phyloP scores from a whole-genome alignment of 2,797 vertebrate species.

The Coccyzus lansbergi region DNA sequence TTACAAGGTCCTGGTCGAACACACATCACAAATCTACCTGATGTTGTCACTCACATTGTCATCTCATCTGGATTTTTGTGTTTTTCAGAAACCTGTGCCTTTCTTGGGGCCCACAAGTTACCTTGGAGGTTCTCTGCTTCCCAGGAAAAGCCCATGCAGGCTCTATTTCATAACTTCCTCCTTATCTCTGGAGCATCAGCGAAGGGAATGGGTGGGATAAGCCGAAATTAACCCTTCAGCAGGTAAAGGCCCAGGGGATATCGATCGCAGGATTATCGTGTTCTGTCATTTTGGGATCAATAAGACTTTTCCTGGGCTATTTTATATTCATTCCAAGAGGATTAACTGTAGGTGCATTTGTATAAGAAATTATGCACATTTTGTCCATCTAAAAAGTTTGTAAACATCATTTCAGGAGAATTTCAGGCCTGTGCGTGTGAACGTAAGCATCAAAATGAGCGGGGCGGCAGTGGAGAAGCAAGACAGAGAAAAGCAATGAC shows the following conservation, averaged over 20 bases:
- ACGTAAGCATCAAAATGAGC: rapidly evolving
- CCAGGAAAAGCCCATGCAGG: not conserved
- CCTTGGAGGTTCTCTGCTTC: not conserved
- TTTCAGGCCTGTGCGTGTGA: rapidly evolving
- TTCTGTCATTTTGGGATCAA: not conserved
- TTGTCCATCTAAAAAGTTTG: not conserved
- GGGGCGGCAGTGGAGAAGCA: not conserved
- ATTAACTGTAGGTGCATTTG: not conserved
- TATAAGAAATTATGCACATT: not conserved
- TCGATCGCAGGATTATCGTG: rapidly evolving
- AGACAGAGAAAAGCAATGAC: not conserved
- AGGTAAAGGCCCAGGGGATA: not conserved
- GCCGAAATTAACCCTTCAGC: not conserved
- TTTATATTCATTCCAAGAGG: not conserved
- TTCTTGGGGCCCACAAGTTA: not conserved
- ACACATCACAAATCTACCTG: rapidly evolving
- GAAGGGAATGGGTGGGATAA: not conserved
- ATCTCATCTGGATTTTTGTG: not conserved
- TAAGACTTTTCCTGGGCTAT: not conserved
- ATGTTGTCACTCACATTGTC: rapidly evolving
- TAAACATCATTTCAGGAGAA: not conserved
- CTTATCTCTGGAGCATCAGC: not conserved
- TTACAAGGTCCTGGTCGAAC: not conserved
- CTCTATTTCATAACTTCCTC: not conserved
- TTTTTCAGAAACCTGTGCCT: not conserved